These are phyloP conservation scores for Macrochelys suwanniensis DNA, from an alignment of 2,797 vertebrate genomes.

Conservation along the genomic window DNA sequence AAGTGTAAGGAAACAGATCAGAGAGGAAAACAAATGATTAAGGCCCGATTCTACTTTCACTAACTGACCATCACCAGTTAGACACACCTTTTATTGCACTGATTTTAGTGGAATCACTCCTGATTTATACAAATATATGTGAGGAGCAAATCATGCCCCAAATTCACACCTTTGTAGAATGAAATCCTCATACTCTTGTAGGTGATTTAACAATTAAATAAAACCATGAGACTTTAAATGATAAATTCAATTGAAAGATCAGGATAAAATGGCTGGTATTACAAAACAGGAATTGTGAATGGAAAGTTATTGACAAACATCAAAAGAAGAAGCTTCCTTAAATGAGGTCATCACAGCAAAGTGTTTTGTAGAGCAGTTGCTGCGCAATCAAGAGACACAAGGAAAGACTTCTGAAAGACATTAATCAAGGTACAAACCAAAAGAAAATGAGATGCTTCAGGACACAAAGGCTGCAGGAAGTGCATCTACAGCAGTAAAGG, in stretches of 20 bases:
- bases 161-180: background rate
- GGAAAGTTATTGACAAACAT: background rate
- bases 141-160: background rate
- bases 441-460: conserved; percentile 71
- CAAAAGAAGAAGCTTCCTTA: background rate
- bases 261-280: conserved; percentile 16
- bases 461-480: conserved; percentile 64
- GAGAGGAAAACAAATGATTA: conserved; percentile 3
- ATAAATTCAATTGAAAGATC: conserved; percentile 26
- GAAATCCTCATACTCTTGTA: background rate
- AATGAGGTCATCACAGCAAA: conserved; percentile 8
- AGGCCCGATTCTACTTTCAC: background rate
- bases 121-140: background rate
- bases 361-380: background rate
- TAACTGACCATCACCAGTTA: background rate
- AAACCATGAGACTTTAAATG: background rate
- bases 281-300: background rate
- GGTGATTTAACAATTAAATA: conserved; percentile 12
- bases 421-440: conserved; percentile 71
- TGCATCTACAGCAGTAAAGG: conserved; percentile 40
- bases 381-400: background rate
- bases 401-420: conserved; percentile 66
- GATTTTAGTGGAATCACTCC: conserved; percentile 7
- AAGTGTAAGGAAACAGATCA: background rate
- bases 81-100: background rate